Base-by-base conservation (phyloP, 2,888 invertebrate genomes). In the Drosophila mimica region DNA sequence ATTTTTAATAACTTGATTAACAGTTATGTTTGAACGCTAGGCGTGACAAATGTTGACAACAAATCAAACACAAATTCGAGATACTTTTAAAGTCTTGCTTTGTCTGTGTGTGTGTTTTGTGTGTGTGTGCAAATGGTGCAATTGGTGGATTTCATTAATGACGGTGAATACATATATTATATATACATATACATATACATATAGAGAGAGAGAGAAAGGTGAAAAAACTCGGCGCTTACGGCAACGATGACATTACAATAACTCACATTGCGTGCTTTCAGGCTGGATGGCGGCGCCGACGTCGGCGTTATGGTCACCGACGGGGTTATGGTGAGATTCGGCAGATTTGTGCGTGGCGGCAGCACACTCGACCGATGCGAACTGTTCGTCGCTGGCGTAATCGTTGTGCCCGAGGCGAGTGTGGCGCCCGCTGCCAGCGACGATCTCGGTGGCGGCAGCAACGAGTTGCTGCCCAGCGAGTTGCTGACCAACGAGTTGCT, bases 221-320 rank as follows among this genome's bases (percentile, higher is more conserved):
- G 67, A 30, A 61, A 82, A 85, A 88, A 88, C 89, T 91, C 88
- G 85, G 91, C 91, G 91, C 91, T 91, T 91, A 91, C 91, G 91
- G 92, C 91, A 92, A 92, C 92, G 92, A 91, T 90, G 91, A 93
- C 93, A 92, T 92, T 93, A 93, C 93, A 92, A 92, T 92, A 92
- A 92, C 93, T 93, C 93, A 93, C 93, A 93, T 93, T 93, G 92
- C 93, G 93, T 91, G 92, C 91, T 92, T 93, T 93, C 81, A 92
- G 87, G 88, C 93, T 93, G 81, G 92, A 92, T 46, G 95, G 94
- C 72, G 96, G 96, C 62, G 96, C 96, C 31, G 96, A 96, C 49
- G 96, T 96, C 15, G 96, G 96, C 8, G 96, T 96, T 90, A 96
- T 96, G 72, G 96, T 96, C 81, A 96, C 96, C 46, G 96, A 96